Evolutionary conservation across 2,797 vertebrate genomes (phyloP), one percentile per base, ranked within the genome.

Genomic region (Chromobotia macracanthus): DNA sequence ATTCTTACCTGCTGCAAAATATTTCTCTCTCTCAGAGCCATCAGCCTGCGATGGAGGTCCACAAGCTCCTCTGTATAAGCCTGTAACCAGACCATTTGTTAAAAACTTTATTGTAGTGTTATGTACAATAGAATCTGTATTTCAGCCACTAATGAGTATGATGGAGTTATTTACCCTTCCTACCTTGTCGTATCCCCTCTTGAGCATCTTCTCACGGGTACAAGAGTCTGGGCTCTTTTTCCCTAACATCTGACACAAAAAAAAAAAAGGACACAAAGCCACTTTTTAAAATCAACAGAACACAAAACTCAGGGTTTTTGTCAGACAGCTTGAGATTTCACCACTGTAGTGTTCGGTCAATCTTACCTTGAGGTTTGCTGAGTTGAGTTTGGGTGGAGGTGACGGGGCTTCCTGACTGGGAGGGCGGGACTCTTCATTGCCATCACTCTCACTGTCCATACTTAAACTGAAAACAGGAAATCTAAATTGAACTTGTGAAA

Each of bases 101-200:
- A 25, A 63, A n/a, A 61, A 51, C 9, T 31, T 5, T 25, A 28
- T 38, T 41, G 25, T 18, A 51, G 53, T 56, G 28, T n/a, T 31
- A 63, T 23, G 41, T 53, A 12, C 31, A 12, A 41, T 31, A 10
- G 48, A 53, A 23, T 25, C 13, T 0, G 16, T 13, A 64, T 25
- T 58, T 70, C 18, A 68, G 38, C 0, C 8, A 53, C 6, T 61
- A 28, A 77, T 5, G 16, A 25, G 64, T 16, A 56, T 28, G 16
- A 69, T 74, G 28, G 83, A 63, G 90, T 89, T 87, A 92, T 93
- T 93, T 92, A 92, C 91, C 91, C 90, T 93, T 92, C 91, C 92
- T 93, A 98, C 97, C 96, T 99, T 99, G 94, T 98, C 96, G 1
- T 97, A 97, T 86, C 96, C 96, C 90, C 97, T 98, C 94, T 96